phyloP scores from a whole-genome alignment of 2,113 vertebrate species.

The Caretta caretta region DNA sequence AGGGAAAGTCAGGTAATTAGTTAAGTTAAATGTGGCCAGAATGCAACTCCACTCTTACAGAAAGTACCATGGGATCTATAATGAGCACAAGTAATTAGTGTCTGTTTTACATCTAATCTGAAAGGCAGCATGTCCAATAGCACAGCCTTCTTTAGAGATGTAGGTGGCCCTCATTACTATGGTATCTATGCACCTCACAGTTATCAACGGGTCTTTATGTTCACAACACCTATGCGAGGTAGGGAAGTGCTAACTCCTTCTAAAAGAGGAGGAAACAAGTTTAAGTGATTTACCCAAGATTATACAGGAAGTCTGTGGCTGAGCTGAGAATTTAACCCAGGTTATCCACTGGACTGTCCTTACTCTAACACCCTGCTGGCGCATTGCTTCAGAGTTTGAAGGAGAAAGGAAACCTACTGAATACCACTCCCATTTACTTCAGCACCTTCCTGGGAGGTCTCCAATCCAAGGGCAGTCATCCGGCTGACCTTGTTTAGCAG shows the following conservation, averaged over 20 bases:
- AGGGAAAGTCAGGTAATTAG: background rate
- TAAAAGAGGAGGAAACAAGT: background rate
- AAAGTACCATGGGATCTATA: background rate
- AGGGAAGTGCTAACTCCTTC: background rate
- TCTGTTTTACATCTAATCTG: background rate
- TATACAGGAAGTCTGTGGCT: background rate
- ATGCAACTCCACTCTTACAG: background rate
- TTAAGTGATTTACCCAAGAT: background rate
- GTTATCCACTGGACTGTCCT: background rate
- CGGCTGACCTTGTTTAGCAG: background rate
- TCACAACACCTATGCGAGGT: background rate
- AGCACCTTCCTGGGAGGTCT: background rate
- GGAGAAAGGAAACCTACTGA: background rate
- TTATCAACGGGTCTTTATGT: fast-evolving
- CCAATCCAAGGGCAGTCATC: fast-evolving
- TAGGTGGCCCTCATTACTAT: background rate
- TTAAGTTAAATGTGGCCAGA: slow-evolving; percentile 4
- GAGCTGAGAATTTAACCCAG: background rate
- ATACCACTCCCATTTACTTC: background rate
- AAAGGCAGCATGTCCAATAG: background rate
- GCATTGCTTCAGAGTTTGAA: background rate
- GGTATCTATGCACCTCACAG: background rate
- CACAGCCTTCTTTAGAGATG: background rate
- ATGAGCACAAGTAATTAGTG: background rate
- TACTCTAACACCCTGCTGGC: background rate